A percentile compares a stretch with the other conserved stretches of the same genome.
These are phyloP conservation scores for Magallana nippona DNA, from an alignment of 2,888 invertebrate species.

Conservation along the genomic window DNA sequence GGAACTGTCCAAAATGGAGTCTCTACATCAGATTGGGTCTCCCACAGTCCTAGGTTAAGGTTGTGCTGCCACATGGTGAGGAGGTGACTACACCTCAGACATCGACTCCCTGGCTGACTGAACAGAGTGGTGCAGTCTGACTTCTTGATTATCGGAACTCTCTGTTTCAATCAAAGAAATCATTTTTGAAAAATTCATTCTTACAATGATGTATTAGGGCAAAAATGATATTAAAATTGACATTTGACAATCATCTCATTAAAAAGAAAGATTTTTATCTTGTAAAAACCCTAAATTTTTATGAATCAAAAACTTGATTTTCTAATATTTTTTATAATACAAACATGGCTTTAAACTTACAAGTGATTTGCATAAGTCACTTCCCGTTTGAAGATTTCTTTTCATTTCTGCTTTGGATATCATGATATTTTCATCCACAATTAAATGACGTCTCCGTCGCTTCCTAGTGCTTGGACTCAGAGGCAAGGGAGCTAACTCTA, in stretches of 20 bases:
- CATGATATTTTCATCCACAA: conserved; percentile 60
- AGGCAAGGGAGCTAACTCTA: conserved; percentile 26
- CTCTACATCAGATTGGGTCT: conserved; percentile 47
- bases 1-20: conserved; percentile 46
- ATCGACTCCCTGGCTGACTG: neutral
- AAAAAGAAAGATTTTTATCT: too few relatives aligned
- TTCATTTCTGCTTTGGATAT: conserved; percentile 54
- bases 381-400: conserved; percentile 22
- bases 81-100: conserved; percentile 2
- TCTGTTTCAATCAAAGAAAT: neutral
- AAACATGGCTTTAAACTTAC: neutral
- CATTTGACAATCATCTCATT: too few relatives aligned
- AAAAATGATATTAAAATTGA: too few relatives aligned
- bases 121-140: conserved; percentile 21
- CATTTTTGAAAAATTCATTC: neutral
- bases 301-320: neutral
- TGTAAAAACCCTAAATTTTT: neutral
- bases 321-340: neutral
- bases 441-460: conserved; percentile 53
- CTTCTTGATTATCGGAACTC: neutral
- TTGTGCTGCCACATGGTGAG: conserved; percentile 50
- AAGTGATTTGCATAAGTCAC: conserved; percentile 14
- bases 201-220: too few relatives aligned
- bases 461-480: conserved; percentile 51
- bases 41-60: conserved; percentile 46